These are phyloP conservation scores for Pygoscelis antarcticus DNA, from an alignment of 2,113 vertebrate genomes.

Conservation along the genomic window DNA sequence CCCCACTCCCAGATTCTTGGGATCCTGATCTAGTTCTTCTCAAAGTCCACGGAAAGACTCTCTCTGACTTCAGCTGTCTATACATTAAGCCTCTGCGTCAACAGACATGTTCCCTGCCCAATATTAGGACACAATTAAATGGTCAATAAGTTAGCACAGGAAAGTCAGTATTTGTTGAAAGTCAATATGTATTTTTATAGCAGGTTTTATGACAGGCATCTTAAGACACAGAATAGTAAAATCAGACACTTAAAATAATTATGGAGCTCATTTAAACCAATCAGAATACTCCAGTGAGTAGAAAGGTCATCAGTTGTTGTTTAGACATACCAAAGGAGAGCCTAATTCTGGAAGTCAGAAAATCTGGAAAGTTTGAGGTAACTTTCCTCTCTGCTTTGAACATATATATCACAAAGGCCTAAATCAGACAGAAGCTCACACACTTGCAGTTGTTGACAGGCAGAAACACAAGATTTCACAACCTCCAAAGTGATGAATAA, in stretches of 20 bases:
- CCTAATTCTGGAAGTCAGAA: neutral
- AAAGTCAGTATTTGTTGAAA: neutral
- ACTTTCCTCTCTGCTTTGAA: neutral
- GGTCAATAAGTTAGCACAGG: neutral
- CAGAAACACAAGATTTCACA: neutral
- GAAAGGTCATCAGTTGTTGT: neutral
- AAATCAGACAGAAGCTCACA: neutral
- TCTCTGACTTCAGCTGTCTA: neutral
- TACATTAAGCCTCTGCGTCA: neutral
- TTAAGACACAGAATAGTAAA: neutral
- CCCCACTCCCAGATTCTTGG: neutral
- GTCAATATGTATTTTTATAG: neutral
- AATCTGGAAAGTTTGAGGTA: neutral
- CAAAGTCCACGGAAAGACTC: neutral
- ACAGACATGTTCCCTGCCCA: neutral
- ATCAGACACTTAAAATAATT: slow-evolving; percentile 7
- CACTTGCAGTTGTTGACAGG: neutral
- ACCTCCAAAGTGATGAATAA: neutral
- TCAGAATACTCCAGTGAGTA: neutral
- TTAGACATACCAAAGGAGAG: neutral
- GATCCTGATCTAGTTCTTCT: neutral
- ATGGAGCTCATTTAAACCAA: neutral
- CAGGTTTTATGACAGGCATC: neutral
- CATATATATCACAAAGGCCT: neutral
- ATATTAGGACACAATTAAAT: neutral